These are phyloP conservation scores for Crioceris asparagi DNA, from an alignment of 2,888 invertebrate species.

Conservation along the genomic window DNA sequence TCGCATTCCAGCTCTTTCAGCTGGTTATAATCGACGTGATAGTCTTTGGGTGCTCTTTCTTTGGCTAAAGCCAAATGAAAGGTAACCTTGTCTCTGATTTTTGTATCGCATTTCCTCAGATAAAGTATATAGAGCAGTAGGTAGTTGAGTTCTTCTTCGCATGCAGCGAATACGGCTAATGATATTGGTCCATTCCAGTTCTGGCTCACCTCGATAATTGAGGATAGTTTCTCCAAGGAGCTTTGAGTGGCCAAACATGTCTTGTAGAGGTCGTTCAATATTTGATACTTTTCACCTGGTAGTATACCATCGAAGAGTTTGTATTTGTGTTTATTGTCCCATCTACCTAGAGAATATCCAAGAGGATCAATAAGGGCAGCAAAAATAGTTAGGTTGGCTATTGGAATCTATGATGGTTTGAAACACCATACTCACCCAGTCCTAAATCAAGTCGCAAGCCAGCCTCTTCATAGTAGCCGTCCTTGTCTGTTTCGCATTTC, in stretches of 20 bases:
- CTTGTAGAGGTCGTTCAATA: constrained; percentile 45
- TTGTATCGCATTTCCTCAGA: constrained; percentile 62
- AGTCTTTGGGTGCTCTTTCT: constrained; percentile 36
- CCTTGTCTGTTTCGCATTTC: constrained; percentile 15
- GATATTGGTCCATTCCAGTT: constrained; percentile 84
- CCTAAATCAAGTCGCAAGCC: constrained; percentile 49
- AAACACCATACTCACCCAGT: too few relatives aligned
- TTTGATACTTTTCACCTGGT: constrained; percentile 54
- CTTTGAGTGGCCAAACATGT: constrained; percentile 73
- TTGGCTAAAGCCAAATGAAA: constrained; percentile 66
- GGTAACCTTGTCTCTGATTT: constrained; percentile 60
- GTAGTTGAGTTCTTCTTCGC: constrained; percentile 63
- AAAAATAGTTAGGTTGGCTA: too few relatives aligned
- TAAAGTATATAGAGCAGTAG: constrained; percentile 65
- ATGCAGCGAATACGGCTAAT: constrained; percentile 67
- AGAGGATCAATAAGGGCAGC: too few relatives aligned
- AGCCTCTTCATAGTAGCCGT: constrained; percentile 20
- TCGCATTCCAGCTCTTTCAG: constrained; percentile 48
- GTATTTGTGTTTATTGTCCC: constrained; percentile 61
- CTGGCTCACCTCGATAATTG: constrained; percentile 62
- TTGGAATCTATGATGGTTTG: too few relatives aligned
- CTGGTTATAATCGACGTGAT: constrained; percentile 31
- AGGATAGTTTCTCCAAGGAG: constrained; percentile 71
- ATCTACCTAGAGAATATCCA: constrained; percentile 61
- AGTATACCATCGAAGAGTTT: constrained; percentile 63